Evolutionary conservation across 2,113 vertebrate genomes (phyloP), one percentile per base, ranked within the genome.

Genomic region (Anarhynchus alexandrinus): DNA sequence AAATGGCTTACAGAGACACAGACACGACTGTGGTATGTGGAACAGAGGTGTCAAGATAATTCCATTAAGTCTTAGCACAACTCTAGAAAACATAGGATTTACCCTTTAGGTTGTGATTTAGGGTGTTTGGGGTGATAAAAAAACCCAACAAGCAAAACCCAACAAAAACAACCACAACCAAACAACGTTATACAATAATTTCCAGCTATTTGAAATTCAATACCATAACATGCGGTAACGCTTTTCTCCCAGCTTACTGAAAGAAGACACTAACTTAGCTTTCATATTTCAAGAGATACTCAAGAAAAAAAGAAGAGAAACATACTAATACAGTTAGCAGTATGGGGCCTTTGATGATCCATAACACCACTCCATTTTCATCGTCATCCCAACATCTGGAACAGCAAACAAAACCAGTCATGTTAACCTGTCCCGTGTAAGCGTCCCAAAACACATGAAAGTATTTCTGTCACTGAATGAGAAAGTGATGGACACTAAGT

Each of bases 311-410:
- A 77, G 96, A 32, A 16, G 11, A 62, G 83, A 42, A 23, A 13
- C 97, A 91, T 97, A 98, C 98, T 62, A 98, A 92, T 55, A 98
- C 93, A 29, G 97, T 97, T 6, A 98, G 73, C 54, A 98, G 93
- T 62, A 98, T 98, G 59, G 98, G 98, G 42, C 96, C 97, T 94
- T 98, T 98, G 91, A 98, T 98, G 77, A 98, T 98, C 98, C 98
- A 98, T 90, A 98, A 90, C 49, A 97, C 90, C 29, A 93, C 79
- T 55, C 82, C 96, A 29, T 89, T 93, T 87, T 98, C 97, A 38
- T 98, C 97, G 43, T 98, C 97, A 84, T 98, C 98, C 98, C 98
- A 98, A 67, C 98, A 98, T 27, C 98, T 97, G 91, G 42, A 89
- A 88, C 4, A 57, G 29, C 15, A 72, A 88, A 86, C 2, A 76